Evolutionary conservation across 2,113 vertebrate species (phyloP), one percentile per base, ranked within the genome.

Genomic region (Brachypodius melanocephalos): DNA sequence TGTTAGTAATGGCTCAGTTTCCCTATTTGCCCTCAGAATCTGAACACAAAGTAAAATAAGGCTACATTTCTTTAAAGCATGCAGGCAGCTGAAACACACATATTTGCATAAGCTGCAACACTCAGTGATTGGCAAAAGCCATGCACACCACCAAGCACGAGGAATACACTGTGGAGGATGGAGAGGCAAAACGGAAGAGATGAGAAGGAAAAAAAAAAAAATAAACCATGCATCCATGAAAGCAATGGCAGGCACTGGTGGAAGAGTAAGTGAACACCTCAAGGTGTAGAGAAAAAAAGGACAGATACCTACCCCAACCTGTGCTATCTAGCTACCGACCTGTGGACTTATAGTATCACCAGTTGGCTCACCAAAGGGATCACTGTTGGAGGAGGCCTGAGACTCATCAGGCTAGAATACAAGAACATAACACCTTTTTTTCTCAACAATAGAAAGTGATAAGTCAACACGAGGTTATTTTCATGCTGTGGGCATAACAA

Each of bases 281-380:
- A 67, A 68, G 95, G 90, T 85, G 88, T 95, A 96, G 96, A 97
- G 93, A 98, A 98, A 97, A 97, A 98, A 98, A 98, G 98, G 97
- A 98, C 97, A 98, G 98, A 98, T 99, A 99, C 99, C 99, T 99
- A 99, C 99, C 99, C 98, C 98, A 98, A 98, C 98, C 98, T 98
- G 98, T 81, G 98, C 99, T 99, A 98, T 99, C 99, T 99, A 99
- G 99, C 99, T 99, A 98, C 99, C 99, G 98, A 99, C 98, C 98
- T 99, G 98, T 97, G 99, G 99, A 98, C 98, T 99, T 99, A 98
- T 98, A 98, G 98, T 98, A 98, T 99, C 99, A 97, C 98, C 98
- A 98, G 98, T 98, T 97, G 99, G 98, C 97, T 99, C 99, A 97
- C 98, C 98, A 97, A 98, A 98, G 96, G 98, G 98, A 98, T 99